phyloP scores from a whole-genome alignment of 2,797 vertebrate genomes.

The Pseudotriccus pelzelni region DNA sequence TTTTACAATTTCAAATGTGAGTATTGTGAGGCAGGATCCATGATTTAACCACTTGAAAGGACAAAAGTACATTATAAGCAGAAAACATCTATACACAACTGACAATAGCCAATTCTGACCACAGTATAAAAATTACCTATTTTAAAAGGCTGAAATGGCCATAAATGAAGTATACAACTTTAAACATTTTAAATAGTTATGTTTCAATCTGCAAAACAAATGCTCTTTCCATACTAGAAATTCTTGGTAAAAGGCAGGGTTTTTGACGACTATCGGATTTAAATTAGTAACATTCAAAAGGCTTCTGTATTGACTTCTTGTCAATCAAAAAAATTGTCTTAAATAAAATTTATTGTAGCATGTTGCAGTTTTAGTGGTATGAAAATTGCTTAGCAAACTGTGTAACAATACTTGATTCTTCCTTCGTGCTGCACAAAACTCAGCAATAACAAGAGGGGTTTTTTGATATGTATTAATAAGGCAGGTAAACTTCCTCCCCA shows the following conservation, averaged over 20 bases:
- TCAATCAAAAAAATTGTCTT: neutral
- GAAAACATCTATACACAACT: neutral
- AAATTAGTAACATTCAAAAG: neutral
- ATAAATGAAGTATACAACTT: neutral
- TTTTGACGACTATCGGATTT: neutral
- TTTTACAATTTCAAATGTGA: neutral
- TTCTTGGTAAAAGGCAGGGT: neutral
- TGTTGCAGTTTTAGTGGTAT: neutral
- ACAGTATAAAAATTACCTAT: neutral
- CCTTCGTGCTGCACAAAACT: neutral
- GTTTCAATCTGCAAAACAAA: neutral
- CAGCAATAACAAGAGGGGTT: neutral
- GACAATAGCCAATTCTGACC: neutral
- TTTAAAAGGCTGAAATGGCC: neutral
- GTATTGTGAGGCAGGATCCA: neutral
- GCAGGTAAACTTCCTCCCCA: neutral
- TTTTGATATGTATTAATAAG: neutral
- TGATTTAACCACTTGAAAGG: neutral
- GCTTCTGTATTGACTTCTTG: neutral
- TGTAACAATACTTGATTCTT: neutral
- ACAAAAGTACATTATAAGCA: neutral
- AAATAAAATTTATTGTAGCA: neutral
- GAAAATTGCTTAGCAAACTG: neutral
- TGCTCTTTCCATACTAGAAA: neutral
- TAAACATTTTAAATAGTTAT: neutral